Evolutionary conservation across 64 coral and sea anemone species (phyloP).

Genomic region (Stichodactyla helianthus): DNA sequence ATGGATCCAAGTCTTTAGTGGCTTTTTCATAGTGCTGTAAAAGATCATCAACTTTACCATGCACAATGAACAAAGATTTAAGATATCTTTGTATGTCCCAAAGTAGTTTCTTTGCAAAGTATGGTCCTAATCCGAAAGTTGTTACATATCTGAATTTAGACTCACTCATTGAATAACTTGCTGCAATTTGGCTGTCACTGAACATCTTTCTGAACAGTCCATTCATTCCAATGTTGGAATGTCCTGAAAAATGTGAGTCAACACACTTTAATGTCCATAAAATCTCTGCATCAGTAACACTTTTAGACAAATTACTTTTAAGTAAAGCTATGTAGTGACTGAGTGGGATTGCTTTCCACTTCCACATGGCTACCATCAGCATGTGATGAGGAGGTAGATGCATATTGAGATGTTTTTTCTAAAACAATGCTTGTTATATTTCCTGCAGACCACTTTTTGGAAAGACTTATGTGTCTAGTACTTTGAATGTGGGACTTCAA

Average conservation of each 20-base stretch:
- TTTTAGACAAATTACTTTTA: slow-evolving; percentile 49
- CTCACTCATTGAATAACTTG: slow-evolving; percentile 38
- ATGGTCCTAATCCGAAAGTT: slow-evolving; percentile 22
- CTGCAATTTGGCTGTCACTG: slow-evolving; percentile 55
- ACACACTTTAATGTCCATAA: slow-evolving; percentile 53
- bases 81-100: slow-evolving; percentile 25
- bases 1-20: slow-evolving; percentile 26
- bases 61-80: slow-evolving; percentile 33
- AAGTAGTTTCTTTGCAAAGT: slow-evolving; percentile 23
- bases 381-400: slow-evolving; percentile 13
- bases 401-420: no score
- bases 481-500: not conserved
- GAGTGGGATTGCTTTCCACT: no score
- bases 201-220: slow-evolving; percentile 52
- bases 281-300: slow-evolving; percentile 36
- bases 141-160: slow-evolving; percentile 51
- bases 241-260: slow-evolving; percentile 40
- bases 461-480: no score
- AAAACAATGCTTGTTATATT: no score
- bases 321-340: not conserved
- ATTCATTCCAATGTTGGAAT: slow-evolving; percentile 58
- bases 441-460: no score
- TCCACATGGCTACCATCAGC: no score
- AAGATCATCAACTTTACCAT: slow-evolving; percentile 14
- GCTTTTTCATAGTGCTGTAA: slow-evolving; percentile 29